phyloP scores from a whole-genome alignment of 2,888 invertebrate species.

The Cenopis cana region DNA sequence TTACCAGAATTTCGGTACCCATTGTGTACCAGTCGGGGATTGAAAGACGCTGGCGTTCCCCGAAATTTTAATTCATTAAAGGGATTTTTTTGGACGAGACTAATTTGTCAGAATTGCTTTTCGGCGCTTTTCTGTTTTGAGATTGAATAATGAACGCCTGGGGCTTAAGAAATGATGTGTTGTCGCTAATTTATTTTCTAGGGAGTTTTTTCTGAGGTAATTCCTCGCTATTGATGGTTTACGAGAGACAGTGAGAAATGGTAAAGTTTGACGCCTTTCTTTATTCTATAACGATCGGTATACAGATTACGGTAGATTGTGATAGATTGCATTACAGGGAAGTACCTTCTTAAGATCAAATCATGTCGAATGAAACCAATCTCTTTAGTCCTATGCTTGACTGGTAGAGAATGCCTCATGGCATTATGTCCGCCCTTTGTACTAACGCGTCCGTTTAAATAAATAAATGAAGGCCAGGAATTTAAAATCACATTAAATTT shows the following conservation, averaged over 20 bases:
- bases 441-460: too few relatives aligned
- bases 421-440: too few relatives aligned
- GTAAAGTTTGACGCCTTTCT: too few relatives aligned
- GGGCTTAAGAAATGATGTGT: conserved; percentile 13
- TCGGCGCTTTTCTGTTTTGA: conserved; percentile 28
- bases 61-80: conserved; percentile 41
- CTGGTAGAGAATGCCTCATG: too few relatives aligned
- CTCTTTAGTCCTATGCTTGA: too few relatives aligned
- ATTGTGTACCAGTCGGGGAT: conserved; percentile 24
- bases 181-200: conserved; percentile 8
- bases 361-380: not conserved
- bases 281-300: too few relatives aligned
- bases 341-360: not conserved
- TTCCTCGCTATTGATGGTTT: not conserved
- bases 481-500: too few relatives aligned
- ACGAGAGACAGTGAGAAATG: not conserved
- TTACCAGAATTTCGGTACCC: conserved; percentile 9
- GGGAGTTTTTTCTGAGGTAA: not conserved
- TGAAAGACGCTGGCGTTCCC: conserved; percentile 23
- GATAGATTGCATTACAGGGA: not conserved
- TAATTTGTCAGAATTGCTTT: conserved; percentile 44
- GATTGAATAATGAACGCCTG: conserved; percentile 33
- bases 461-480: too few relatives aligned
- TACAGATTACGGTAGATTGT: not conserved
- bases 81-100: conserved; percentile 35